Percentiles rank a stretch among this genome's conserved stretches.
phyloP scores from a whole-genome alignment of 2,797 vertebrate species.

The Danio kyathit region DNA sequence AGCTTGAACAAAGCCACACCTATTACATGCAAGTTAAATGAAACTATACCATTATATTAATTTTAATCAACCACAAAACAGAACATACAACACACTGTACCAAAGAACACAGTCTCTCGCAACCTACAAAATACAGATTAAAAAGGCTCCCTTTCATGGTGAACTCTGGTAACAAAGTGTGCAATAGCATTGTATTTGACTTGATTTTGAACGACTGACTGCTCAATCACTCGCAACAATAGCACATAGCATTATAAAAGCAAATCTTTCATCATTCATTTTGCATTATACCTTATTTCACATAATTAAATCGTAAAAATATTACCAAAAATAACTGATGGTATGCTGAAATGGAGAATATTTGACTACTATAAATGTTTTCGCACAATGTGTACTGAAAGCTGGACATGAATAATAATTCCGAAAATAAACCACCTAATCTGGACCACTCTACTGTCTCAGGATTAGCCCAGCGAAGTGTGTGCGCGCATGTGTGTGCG shows the following conservation, averaged over 20 bases:
- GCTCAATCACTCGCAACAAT: not conserved
- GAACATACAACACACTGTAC: not conserved
- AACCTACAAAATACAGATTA: not conserved
- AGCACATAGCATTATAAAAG: not conserved
- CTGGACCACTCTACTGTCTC: constrained; percentile 53
- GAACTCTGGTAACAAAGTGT: not conserved
- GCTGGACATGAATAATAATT: constrained; percentile 53
- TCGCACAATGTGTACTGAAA: constrained; percentile 44
- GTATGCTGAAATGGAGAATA: not conserved
- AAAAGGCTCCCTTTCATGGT: not conserved
- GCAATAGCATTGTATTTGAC: not conserved
- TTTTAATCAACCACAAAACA: not conserved
- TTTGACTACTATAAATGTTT: not conserved
- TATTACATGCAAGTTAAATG: constrained; percentile 7
- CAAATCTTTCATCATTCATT: not conserved
- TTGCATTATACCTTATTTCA: not conserved
- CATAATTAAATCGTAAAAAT: not conserved
- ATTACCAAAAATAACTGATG: not conserved
- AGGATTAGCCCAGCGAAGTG: constrained; percentile 55
- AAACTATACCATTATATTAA: not conserved
- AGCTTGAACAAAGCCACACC: not conserved
- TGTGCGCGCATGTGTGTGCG: constrained; percentile 19
- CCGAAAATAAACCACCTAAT: constrained; percentile 52
- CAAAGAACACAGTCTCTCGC: not conserved
- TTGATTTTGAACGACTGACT: not conserved